Evolutionary conservation across 1,140 invertebrate species (phyloP).

Genomic region (Artemia franciscana): DNA sequence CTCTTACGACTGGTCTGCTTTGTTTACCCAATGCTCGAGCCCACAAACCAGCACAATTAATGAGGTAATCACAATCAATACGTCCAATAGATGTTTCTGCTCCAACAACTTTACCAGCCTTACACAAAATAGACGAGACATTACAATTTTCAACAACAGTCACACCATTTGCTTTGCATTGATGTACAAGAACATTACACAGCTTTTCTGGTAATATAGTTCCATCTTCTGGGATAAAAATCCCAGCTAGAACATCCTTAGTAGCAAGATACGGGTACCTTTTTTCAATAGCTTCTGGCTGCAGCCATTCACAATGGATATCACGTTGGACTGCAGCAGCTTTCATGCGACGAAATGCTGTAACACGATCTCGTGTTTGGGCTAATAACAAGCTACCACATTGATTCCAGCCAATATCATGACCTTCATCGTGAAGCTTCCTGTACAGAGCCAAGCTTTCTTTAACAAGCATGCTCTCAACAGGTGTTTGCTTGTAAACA

Average conservation of each 20-base stretch:
- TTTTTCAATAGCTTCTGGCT: slow-evolving; percentile 46
- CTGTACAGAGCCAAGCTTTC: slow-evolving; percentile 64
- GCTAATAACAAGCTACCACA: slow-evolving; percentile 72
- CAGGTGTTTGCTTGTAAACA: slow-evolving; percentile 49
- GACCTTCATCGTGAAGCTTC: slow-evolving; percentile 46
- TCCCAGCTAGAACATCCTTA: slow-evolving; percentile 60
- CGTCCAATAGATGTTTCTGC: slow-evolving; percentile 53
- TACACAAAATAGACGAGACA: slow-evolving; percentile 30
- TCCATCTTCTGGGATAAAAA: slow-evolving; percentile 83
- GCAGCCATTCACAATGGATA: slow-evolving; percentile 26
- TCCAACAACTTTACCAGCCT: slow-evolving; percentile 30
- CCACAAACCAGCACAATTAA: slow-evolving; percentile 53
- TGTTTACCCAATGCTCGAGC: slow-evolving; percentile 38
- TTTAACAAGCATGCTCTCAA: slow-evolving; percentile 55
- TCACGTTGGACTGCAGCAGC: slow-evolving; percentile 41
- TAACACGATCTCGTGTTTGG: slow-evolving; percentile 61
- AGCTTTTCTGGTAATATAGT: slow-evolving; percentile 64
- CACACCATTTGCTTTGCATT: slow-evolving; percentile 34
- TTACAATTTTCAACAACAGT: slow-evolving; percentile 28
- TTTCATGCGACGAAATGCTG: slow-evolving; percentile 56
- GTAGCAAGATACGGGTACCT: slow-evolving; percentile 53
- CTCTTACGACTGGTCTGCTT: slow-evolving; percentile 58
- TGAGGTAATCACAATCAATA: slow-evolving; percentile 66
- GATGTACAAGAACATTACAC: slow-evolving; percentile 42
- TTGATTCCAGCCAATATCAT: slow-evolving; percentile 64